phyloP scores from a whole-genome alignment of 2,797 vertebrate species.

The Gobionotothen gibberifrons region DNA sequence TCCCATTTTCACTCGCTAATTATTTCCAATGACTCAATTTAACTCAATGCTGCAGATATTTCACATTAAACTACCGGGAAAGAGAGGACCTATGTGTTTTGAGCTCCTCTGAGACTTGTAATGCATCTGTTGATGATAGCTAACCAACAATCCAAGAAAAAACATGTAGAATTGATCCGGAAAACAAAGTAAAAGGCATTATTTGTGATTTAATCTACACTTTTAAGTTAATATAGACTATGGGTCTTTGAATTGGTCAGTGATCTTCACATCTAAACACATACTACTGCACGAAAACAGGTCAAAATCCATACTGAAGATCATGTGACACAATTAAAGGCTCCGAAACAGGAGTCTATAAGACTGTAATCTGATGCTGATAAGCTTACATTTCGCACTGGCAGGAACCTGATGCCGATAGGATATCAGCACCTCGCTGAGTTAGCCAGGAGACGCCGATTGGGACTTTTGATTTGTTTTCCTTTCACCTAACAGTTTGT shows the following conservation, averaged over 20 bases:
- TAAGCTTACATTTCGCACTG: constrained; percentile 24
- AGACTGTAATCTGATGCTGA: constrained; percentile 45
- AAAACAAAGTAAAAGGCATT: background rate
- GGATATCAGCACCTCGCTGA: constrained; percentile 19
- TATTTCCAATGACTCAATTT: background rate
- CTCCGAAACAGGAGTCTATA: too few species aligned
- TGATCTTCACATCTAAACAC: background rate
- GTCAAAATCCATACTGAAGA: background rate
- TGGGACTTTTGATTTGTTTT: constrained; percentile 17
- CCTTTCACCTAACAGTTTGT: background rate
- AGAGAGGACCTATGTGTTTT: background rate
- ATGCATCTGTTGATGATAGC: background rate
- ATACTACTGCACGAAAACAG: background rate
- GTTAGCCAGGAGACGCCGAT: background rate
- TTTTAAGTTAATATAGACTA: background rate
- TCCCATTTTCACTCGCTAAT: background rate
- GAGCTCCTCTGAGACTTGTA: background rate
- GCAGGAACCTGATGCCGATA: constrained; percentile 15
- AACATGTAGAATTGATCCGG: too few species aligned
- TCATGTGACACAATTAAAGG: background rate
- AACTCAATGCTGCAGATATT: background rate
- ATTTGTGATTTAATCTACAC: too few species aligned
- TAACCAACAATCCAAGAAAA: too few species aligned
- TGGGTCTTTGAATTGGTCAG: background rate
- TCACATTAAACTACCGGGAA: background rate